These are phyloP conservation scores for Tenualosa ilisha DNA, from an alignment of 2,797 vertebrate species.

Conservation along the genomic window DNA sequence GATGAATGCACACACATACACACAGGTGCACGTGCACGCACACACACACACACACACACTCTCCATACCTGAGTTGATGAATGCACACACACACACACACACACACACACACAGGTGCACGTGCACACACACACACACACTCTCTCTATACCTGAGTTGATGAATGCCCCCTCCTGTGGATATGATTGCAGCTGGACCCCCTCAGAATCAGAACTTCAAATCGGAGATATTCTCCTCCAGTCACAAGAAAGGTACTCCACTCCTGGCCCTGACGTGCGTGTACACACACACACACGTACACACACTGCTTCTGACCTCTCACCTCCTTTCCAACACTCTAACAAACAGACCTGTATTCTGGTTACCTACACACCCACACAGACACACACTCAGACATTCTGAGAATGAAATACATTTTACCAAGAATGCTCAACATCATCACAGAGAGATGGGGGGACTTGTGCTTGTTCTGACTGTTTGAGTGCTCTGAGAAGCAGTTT, in stretches of 20 bases:
- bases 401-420: slow-evolving; percentile 50
- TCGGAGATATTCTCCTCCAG: slow-evolving; percentile 84
- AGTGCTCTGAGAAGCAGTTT: too few species aligned
- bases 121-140: too few species aligned
- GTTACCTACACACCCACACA: too few species aligned
- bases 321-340: background rate
- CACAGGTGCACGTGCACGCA: too few species aligned
- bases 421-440: slow-evolving; percentile 46
- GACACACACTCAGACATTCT: background rate
- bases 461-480: too few species aligned
- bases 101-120: too few species aligned
- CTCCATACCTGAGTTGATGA: too few species aligned
- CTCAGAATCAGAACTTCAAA: slow-evolving; percentile 80
- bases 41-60: too few species aligned
- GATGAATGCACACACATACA: too few species aligned
- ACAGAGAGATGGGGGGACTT: slow-evolving; percentile 41
- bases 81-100: too few species aligned
- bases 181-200: slow-evolving; percentile 80
- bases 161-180: slow-evolving; percentile 60
- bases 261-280: slow-evolving; percentile 39
- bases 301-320: background rate
- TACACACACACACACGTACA: too few species aligned
- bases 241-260: slow-evolving; percentile 83
- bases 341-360: too few species aligned
- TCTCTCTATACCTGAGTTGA: slow-evolving; percentile 28